phyloP scores from a whole-genome alignment of 2,888 invertebrate species.

The Orthosia cruda region DNA sequence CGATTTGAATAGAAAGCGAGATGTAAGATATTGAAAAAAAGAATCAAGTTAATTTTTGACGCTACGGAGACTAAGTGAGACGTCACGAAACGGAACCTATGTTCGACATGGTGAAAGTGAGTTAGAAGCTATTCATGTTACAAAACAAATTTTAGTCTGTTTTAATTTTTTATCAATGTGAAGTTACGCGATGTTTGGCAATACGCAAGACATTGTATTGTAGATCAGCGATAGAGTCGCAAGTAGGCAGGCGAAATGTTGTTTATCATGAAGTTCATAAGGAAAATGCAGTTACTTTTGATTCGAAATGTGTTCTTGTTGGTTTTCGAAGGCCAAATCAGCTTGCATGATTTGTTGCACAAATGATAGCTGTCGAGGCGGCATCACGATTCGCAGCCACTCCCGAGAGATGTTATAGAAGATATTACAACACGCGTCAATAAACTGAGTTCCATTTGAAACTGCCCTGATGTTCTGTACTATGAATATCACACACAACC shows the following conservation, averaged over 20 bases:
- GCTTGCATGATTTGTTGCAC: constrained; percentile 83
- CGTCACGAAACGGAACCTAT: constrained; percentile 86
- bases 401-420: constrained; percentile 40
- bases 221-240: constrained; percentile 13
- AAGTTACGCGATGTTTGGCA: constrained; percentile 58
- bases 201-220: constrained; percentile 57
- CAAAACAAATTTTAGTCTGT: constrained; percentile 76
- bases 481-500: constrained; percentile 19
- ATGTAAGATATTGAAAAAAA: constrained; percentile 73
- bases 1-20: constrained; percentile 83
- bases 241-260: constrained; percentile 23
- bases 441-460: constrained; percentile 29
- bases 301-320: constrained; percentile 82
- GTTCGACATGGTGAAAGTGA: constrained; percentile 87
- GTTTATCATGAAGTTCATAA: constrained; percentile 39
- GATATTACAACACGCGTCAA: constrained; percentile 41
- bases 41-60: constrained; percentile 77
- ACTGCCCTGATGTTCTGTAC: constrained; percentile 10
- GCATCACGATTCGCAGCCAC: constrained; percentile 79
- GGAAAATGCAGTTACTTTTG: constrained; percentile 81
- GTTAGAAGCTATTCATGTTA: constrained; percentile 82
- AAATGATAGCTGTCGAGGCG: constrained; percentile 75
- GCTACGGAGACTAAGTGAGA: constrained; percentile 75
- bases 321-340: constrained; percentile 81
- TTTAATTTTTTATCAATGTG: constrained; percentile 68